Evolutionary conservation across 2,797 vertebrate species (phyloP), one percentile per base, ranked within the genome.

Genomic region (Typhlichthys subterraneus): DNA sequence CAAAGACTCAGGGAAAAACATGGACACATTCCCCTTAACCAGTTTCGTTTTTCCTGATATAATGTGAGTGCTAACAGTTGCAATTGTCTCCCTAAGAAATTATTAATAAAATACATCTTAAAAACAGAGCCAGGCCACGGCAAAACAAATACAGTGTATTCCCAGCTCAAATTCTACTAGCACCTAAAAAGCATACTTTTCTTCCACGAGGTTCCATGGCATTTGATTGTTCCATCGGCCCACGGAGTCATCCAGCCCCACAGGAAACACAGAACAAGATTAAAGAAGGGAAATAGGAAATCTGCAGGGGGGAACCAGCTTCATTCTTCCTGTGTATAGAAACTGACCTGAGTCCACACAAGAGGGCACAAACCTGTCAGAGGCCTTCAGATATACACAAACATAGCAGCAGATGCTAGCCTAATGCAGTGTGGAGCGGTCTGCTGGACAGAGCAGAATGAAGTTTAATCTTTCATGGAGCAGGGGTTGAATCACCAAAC

Each of bases 391-490:
- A 56, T 76, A 70, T 64, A 9, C 14, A 61, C 55, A 23, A 64
- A 52, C 19, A 46, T 1, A 2, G 10, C 10, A 2, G 45, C 53
- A 8, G 52, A 66, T 38, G 33, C 33, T 6, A 38, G 33, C 33
- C 33, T 38, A 38, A 38, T 38, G 33, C 33, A 38, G 33, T 9
- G 33, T 38, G 33, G 33, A 9, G 33, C 33, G 6, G 42, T 63
- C 59, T 57, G 53, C 58, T 59, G 11, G 15, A 60, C 33, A 52
- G 61, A 82, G 55, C 67, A 54, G 53, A 74, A 59, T 3, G 4
- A 3, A 54, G 72, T 85, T 54, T 29, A 80, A 84, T 80, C 79
- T 73, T 80, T 49, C 51, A 80, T 74, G 50, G 29, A 69, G 56
- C 15, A 23, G 23, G 23, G 72, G 46, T 54, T 77, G 61, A 55